These are phyloP conservation scores for Lagenorhynchus albirostris DNA, from an alignment of 2,113 vertebrate genomes.

Conservation along the genomic window DNA sequence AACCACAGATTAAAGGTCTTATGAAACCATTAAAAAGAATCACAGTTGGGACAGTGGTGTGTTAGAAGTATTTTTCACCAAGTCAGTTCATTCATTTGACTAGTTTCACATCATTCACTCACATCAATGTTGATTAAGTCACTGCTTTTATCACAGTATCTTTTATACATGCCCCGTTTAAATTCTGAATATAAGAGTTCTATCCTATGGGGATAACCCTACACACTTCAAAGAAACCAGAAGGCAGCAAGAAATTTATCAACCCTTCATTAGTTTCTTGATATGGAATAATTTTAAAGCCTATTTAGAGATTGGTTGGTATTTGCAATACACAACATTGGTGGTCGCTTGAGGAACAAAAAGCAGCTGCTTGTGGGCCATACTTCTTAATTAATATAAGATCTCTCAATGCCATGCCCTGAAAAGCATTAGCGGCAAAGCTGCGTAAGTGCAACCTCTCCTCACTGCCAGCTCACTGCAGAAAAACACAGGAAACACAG, in stretches of 20 bases:
- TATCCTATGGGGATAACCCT: neutral
- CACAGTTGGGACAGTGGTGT: neutral
- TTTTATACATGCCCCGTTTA: neutral
- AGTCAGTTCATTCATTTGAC: neutral
- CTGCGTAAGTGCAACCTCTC: neutral
- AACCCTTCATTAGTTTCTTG: neutral
- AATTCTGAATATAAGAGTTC: neutral
- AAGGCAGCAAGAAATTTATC: neutral
- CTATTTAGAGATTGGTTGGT: neutral
- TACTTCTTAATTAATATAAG: neutral
- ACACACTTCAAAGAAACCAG: neutral
- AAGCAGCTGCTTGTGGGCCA: neutral
- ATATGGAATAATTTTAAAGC: neutral
- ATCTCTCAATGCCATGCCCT: neutral
- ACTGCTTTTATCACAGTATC: neutral
- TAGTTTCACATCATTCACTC: neutral
- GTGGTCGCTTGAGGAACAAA: neutral
- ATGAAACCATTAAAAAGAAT: neutral
- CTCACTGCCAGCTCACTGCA: neutral
- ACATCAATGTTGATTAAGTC: neutral
- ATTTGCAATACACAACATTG: neutral
- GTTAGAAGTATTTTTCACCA: conserved; percentile 1
- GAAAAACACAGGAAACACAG: neutral
- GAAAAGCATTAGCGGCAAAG: neutral
- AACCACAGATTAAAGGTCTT: neutral